Evolutionary conservation across 2,797 vertebrate species (phyloP), one percentile per base, ranked within the genome.

Genomic region (Serranus cabrilla): DNA sequence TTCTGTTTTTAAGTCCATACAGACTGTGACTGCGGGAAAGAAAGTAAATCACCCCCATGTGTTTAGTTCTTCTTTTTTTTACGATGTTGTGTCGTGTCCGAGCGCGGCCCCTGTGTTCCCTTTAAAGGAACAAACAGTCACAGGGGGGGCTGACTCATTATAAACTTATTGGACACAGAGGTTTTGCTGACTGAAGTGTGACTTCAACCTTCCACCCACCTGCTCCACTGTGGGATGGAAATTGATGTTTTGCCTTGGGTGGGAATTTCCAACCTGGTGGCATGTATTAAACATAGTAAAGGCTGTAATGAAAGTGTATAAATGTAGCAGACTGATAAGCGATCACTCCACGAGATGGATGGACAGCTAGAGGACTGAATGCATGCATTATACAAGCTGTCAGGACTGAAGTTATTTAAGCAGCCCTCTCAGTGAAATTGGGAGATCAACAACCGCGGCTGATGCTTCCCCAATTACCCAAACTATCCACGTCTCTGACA

Each of bases 111-210:
- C 6, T 50, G 71, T 68, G 67, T 66, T 52, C 61, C 55, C 63
- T 83, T 84, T 82, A 80, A 74, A 78, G 46, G 63, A 58, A 55
- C 52, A 62, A 78, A 71, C 57, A 61, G 56, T 74, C 61, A 55
- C 61, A 31, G 25, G 40, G 69, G 27, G 54, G 60, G 56, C 54
- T 21, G 31, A 39, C 66, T 91, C 64, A 76, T 90, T 83, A 63
- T 57, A 16, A 74, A 74, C 68, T 66, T 66, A 63, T 23, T 67
- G 37, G 42, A 72, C 49, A 40, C 1, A 10, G 50, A 67, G 67
- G 40, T 87, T 87, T 72, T 80, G 76, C 70, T 85, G 81, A 78
- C 69, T 70, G 62, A 84, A 74, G 82, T 84, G 63, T 77, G 81
- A 86, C 84, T 87, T 74, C 76, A 80, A 80, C 57, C 40, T 66